phyloP scores from a whole-genome alignment of 1,140 invertebrate genomes.

The Plodia interpunctella region DNA sequence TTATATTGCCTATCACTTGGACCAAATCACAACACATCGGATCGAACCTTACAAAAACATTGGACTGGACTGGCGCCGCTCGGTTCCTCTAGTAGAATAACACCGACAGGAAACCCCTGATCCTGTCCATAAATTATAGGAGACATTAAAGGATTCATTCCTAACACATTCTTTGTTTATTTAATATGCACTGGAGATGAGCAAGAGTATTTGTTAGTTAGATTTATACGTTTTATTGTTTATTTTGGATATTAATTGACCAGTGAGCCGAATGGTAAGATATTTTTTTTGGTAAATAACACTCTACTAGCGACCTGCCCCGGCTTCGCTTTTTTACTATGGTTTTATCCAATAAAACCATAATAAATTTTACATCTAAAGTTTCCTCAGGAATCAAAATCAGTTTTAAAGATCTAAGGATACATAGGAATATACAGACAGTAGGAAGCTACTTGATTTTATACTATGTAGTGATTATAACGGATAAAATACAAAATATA shows the following conservation, averaged over 20 bases:
- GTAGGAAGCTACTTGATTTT: too few relatives aligned
- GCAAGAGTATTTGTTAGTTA: not conserved
- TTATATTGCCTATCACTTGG: not conserved
- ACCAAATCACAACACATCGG: not conserved
- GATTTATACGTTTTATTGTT: not conserved
- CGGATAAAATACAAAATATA: not conserved
- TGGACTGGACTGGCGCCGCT: conserved; percentile 27
- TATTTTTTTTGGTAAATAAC: not conserved
- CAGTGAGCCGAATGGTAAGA: not conserved
- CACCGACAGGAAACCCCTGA: conserved; percentile 37
- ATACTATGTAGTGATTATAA: too few relatives aligned
- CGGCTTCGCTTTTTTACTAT: too few relatives aligned
- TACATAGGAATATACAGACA: too few relatives aligned
- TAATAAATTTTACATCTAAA: too few relatives aligned
- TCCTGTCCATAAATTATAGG: conserved; percentile 37
- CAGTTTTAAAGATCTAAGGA: too few relatives aligned
- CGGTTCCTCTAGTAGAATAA: conserved; percentile 21
- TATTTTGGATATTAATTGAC: not conserved
- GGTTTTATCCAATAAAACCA: not conserved
- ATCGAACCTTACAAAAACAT: conserved; percentile 28
- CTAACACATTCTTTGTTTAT: conserved; percentile 5
- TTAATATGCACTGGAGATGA: conserved; percentile 3
- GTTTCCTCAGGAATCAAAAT: too few relatives aligned
- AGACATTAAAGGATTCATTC: conserved; percentile 22
- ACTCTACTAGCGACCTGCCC: too few relatives aligned